Conservation (phyloP, 2,888 invertebrate genomes). For the Resseliella maxima region DNA sequence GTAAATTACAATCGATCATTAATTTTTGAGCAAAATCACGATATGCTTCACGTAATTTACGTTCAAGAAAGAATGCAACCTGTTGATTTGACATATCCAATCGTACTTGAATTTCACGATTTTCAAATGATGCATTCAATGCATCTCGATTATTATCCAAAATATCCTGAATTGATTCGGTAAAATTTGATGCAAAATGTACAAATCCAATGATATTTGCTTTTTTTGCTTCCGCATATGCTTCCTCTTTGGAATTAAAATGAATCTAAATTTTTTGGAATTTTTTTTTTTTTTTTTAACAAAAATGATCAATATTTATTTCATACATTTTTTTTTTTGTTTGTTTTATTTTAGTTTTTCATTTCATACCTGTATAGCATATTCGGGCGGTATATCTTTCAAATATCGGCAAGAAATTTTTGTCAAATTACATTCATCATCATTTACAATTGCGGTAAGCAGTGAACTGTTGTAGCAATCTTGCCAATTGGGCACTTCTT, state of each 20-base stretch:
- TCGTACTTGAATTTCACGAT: slow-evolving; percentile 76
- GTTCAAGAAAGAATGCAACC: slow-evolving; percentile 79
- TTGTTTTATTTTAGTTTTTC: not conserved
- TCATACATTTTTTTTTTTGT: too few species aligned
- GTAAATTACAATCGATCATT: slow-evolving; percentile 74
- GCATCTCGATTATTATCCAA: slow-evolving; percentile 72
- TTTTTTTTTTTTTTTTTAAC: too few species aligned
- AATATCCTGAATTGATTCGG: slow-evolving; percentile 72
- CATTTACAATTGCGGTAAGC: slow-evolving; percentile 65
- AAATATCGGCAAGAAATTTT: slow-evolving; percentile 75
- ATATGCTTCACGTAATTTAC: slow-evolving; percentile 76
- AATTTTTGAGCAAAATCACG: slow-evolving; percentile 74
- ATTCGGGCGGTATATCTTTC: slow-evolving; percentile 65
- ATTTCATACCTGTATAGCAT: slow-evolving; percentile 56
- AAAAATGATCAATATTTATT: too few species aligned
- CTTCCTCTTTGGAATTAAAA: slow-evolving; percentile 70
- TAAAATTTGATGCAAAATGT: slow-evolving; percentile 79
- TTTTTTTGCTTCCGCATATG: slow-evolving; percentile 69
- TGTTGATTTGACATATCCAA: slow-evolving; percentile 88
- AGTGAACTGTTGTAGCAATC: slow-evolving; percentile 66
- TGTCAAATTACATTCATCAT: slow-evolving; percentile 69
- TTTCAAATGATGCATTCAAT: slow-evolving; percentile 69
- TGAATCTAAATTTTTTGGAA: slow-evolving; percentile 65
- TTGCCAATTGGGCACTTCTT: slow-evolving; percentile 72
- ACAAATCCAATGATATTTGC: slow-evolving; percentile 75